Evolutionary conservation across 1,140 invertebrate genomes (phyloP).

Genomic region (Drosophila nigromelanica): DNA sequence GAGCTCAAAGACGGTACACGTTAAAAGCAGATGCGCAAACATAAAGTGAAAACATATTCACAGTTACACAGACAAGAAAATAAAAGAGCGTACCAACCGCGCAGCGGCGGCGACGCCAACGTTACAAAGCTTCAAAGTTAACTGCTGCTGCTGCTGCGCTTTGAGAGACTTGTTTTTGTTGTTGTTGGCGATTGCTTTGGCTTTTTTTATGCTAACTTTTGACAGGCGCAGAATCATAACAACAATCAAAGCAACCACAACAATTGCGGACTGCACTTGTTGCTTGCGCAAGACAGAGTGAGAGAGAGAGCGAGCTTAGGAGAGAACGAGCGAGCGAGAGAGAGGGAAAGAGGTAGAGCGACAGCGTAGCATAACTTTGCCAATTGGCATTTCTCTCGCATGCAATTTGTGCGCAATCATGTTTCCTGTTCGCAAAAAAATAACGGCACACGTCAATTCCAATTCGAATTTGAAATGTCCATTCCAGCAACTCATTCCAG

Average conservation of each 20-base stretch:
- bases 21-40: slow-evolving; percentile 71
- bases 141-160: slow-evolving; percentile 44
- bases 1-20: slow-evolving; percentile 39
- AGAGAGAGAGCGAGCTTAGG: not conserved
- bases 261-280: slow-evolving; percentile 46
- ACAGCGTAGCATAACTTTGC: slow-evolving; percentile 57
- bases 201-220: slow-evolving; percentile 48
- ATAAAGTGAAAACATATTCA: slow-evolving; percentile 81
- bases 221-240: slow-evolving; percentile 51
- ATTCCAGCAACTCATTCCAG: slow-evolving; percentile 22
- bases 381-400: slow-evolving; percentile 66
- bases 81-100: slow-evolving; percentile 32
- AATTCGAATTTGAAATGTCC: slow-evolving; percentile 20
- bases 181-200: slow-evolving; percentile 21
- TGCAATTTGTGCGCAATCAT: slow-evolving; percentile 74
- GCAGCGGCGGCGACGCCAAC: slow-evolving; percentile 16
- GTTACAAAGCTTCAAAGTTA: slow-evolving; percentile 36
- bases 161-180: slow-evolving; percentile 40
- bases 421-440: slow-evolving; percentile 68
- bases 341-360: slow-evolving; percentile 16
- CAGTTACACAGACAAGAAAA: slow-evolving; percentile 66
- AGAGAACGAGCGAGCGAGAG: slow-evolving; percentile 2
- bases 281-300: slow-evolving; percentile 21
- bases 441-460: slow-evolving; percentile 63
- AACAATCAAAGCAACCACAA: slow-evolving; percentile 30